Evolutionary conservation across 1,140 invertebrate genomes (phyloP).

Genomic region (Ylistrum balloti): DNA sequence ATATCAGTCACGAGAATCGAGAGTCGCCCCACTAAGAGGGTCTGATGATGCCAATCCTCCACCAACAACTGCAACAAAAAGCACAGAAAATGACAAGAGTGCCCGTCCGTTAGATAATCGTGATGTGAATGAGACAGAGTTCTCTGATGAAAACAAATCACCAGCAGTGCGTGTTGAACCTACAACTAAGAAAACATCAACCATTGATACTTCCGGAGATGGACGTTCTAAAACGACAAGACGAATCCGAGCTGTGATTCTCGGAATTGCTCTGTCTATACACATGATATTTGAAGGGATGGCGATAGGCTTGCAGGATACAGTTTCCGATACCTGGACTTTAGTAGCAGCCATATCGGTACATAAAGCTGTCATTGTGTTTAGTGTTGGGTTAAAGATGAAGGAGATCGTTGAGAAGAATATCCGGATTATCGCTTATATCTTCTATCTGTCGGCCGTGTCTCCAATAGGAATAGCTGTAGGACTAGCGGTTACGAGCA

Average conservation of each 20-base stretch:
- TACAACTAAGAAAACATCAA: not conserved
- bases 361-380: conserved; percentile 91
- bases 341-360: conserved; percentile 85
- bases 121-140: not conserved
- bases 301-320: conserved; percentile 75
- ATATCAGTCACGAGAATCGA: not conserved
- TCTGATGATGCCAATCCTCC: not conserved
- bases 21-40: not conserved
- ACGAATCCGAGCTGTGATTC: conserved; percentile 70
- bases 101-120: not conserved
- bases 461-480: conserved; percentile 86
- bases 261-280: conserved; percentile 75
- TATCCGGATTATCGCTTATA: conserved; percentile 73
- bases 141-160: not conserved
- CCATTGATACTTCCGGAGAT: not conserved
- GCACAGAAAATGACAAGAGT: not conserved
- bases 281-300: conserved; percentile 79
- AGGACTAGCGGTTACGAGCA: conserved; percentile 83
- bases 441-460: conserved; percentile 86
- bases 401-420: conserved; percentile 85
- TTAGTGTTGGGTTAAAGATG: conserved; percentile 88
- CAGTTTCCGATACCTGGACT: conserved; percentile 86
- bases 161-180: not conserved
- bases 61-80: not conserved
- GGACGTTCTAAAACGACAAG: conserved; percentile 44